Base-by-base conservation (phyloP, 35 echinoderm and acorn worm species). In the Chiridota heheva region DNA sequence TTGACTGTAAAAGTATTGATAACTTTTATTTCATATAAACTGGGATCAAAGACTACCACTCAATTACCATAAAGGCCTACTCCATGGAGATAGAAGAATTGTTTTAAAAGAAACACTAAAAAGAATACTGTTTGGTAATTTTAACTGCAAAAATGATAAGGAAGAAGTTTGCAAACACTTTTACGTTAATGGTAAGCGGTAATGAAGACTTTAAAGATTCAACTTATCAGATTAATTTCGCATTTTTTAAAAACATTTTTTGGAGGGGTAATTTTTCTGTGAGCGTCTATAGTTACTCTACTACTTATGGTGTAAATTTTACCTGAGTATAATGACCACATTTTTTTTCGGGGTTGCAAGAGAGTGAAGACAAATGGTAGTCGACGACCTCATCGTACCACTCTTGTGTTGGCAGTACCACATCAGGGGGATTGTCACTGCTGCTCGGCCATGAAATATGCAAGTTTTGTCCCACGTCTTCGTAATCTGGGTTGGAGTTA, bases 371-470 rank as follows among this genome's bases (percentile, higher is more conserved):
- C 28, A 29, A 73, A 46, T 40, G n/a, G 43, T 0, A 73, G 18
- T 73, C 42, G 42, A 1, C 34, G 18, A 73, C 70, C 53, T 73
- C 70, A 5, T 40, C 18, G 38, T 73, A 51, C 70, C 70, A 73
- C 1, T 43, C 5, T 12, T 73, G 22, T 7, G 53, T 46, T 45
- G 70, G 70, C 5, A 15, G 0, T 10, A 32, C 26, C n/a, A 48
- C 42, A 2, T 1, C 15, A 10, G 70, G 70, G 2, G 41, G 70
- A 44, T 48, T 49, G n/a, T n/a, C n/a, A n/a, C n/a, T n/a, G n/a
- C n/a, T n/a, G n/a, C n/a, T n/a, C n/a, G n/a, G n/a, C n/a, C n/a
- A n/a, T n/a, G n/a, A n/a, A n/a, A n/a, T n/a, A n/a, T n/a, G n/a
- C n/a, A n/a, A n/a, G n/a, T n/a, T n/a, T n/a, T n/a, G n/a, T n/a